Base-by-base conservation (phyloP, 2,113 vertebrate species). In the Centrocercus urophasianus region DNA sequence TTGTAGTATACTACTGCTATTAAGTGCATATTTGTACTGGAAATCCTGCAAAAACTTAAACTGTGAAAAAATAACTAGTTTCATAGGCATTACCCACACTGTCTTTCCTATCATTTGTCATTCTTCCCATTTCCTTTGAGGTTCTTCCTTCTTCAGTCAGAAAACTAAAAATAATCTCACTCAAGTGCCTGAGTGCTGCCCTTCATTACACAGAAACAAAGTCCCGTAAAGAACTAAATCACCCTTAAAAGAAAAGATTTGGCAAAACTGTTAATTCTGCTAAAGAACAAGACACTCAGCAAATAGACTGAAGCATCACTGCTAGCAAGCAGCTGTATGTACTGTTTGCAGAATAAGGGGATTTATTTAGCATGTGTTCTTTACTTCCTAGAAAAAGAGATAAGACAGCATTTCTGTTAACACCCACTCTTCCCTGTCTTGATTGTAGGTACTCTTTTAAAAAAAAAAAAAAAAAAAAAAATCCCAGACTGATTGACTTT, bases 401-500 rank as follows among this genome's bases (percentile, higher is more conserved):
- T 83, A 88, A 91, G 76, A 5, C 34, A 85, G 10, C 48, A 66
- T 56, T 80, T 89, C 83, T 89, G 69, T 61, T 77, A 71, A 93
- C 93, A 64, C 4, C 38, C 60, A 8, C 45, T 65, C 38, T 71
- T 79, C 45, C 38, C 40, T 61, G 18, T 85, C 84, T 89, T 88
- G 56, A 82, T 93, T 91, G 56, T 59, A 77, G 52, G 45, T 80
- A 67, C 56, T 74, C 60, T 65, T 40, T 56, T 75, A 83, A 48
- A n/a, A 4, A 8, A 9, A 15, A 8, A 54, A 52, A 60, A 34
- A 56, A 83, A 79, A 28, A 48, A 27, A 6, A 7, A 9, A 70
- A 25, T 47, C 65, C 60, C 80, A 56, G 86, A 88, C 42, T 74
- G 89, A 96, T 73, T 93, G 91, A 83, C 85, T 96, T 96, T 95